Conservation (phyloP, 2,797 vertebrate genomes). For the Chromobotia macracanthus region DNA sequence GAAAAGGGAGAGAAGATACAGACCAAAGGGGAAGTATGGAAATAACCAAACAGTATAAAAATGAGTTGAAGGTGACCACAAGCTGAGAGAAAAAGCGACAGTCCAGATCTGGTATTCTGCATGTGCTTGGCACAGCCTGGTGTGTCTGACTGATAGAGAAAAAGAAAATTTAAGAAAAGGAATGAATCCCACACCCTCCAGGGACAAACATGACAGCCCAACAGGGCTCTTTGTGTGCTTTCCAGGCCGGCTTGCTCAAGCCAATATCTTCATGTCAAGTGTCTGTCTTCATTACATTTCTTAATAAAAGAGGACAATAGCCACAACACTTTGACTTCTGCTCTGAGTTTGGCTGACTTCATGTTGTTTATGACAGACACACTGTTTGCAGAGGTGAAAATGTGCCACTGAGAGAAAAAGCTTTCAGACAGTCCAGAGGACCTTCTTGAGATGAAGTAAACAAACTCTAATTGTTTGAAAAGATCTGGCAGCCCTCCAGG, state of each 20-base stretch:
- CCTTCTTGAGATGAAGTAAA: conserved; percentile 36
- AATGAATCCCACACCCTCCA: conserved; percentile 16
- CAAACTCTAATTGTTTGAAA: conserved; percentile 45
- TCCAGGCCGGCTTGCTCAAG: conserved; percentile 37
- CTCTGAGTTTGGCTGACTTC: conserved; percentile 26
- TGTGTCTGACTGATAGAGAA: conserved; percentile 24
- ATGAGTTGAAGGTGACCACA: conserved; percentile 7
- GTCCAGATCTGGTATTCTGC: conserved; percentile 5
- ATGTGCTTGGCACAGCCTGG: not conserved
- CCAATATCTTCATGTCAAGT: conserved; percentile 50
- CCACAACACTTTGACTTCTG: conserved; percentile 23
- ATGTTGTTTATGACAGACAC: conserved; percentile 41
- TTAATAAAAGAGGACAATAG: conserved; percentile 27
- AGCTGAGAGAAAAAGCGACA: conserved; percentile 25
- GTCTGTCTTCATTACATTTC: conserved; percentile 56
- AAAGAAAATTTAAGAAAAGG: conserved; percentile 16
- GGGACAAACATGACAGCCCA: conserved; percentile 35
- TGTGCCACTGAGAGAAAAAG: conserved; percentile 11
- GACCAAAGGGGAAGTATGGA: conserved; percentile 20
- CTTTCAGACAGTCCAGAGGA: conserved; percentile 6
- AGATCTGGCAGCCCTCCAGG: conserved; percentile 41
- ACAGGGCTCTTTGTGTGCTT: conserved; percentile 25
- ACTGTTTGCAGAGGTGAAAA: conserved; percentile 21
- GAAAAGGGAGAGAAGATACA: conserved; percentile 3
- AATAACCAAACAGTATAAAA: conserved; percentile 25